A percentile compares a stretch with the other conserved stretches of the same genome.
Conservation (phyloP, 2,888 invertebrate species). For the Ichneumoninae sp. region DNA sequence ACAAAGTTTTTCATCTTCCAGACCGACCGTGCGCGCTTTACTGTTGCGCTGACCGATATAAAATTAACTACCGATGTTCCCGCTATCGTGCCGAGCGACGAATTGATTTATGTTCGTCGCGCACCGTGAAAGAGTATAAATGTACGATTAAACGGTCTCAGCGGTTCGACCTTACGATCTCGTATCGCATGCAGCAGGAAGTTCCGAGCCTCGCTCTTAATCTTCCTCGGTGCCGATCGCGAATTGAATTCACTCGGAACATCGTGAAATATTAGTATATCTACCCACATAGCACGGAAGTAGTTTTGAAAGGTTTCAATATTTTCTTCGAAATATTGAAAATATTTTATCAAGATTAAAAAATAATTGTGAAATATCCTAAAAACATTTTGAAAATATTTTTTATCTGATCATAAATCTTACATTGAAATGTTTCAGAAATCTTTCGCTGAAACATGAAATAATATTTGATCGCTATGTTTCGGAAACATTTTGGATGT, state of each 20-base stretch:
- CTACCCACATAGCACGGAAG: too few species aligned
- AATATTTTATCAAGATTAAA: too few species aligned
- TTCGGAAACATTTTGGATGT: too few species aligned
- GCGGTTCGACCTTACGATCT: background rate
- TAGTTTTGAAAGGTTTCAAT: too few species aligned
- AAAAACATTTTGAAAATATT: too few species aligned
- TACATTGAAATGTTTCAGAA: too few species aligned
- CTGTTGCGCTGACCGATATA: background rate
- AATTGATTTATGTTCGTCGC: conserved; percentile 28
- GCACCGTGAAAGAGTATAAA: conserved; percentile 21
- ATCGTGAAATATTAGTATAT: background rate
- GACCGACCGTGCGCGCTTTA: background rate
- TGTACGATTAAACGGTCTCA: background rate
- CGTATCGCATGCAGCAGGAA: background rate
- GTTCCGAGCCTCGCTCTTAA: background rate
- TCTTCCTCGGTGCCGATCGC: background rate
- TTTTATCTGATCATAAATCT: too few species aligned
- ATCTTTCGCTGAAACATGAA: too few species aligned
- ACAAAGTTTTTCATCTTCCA: conserved; percentile 10
- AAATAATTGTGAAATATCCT: too few species aligned
- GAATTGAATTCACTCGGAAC: background rate
- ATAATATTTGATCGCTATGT: too few species aligned
- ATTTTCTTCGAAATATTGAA: too few species aligned
- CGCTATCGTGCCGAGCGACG: background rate
- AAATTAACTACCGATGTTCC: conserved; percentile 7